Evolutionary conservation across 2,888 invertebrate species (phyloP).

Genomic region (Callyntrura sp.): DNA sequence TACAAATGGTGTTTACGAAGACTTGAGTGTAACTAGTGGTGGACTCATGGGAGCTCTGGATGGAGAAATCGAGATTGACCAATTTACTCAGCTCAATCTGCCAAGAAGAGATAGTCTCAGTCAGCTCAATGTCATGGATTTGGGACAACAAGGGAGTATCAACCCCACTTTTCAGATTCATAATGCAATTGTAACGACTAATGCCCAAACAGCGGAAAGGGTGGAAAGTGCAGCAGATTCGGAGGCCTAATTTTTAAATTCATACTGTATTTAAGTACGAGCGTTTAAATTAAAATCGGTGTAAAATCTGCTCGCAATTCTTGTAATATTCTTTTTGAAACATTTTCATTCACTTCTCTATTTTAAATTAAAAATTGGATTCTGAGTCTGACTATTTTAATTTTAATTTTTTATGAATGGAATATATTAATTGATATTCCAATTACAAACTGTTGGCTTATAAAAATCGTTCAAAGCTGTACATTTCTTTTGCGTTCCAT

Average conservation of each 20-base stretch:
- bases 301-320: background rate
- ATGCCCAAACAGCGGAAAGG: conserved; percentile 36
- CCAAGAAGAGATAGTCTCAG: conserved; percentile 68
- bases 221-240: conserved; percentile 66
- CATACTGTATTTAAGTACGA: background rate
- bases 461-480: background rate
- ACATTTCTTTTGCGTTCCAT: conserved; percentile 4
- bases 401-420: conserved; percentile 15
- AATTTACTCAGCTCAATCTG: conserved; percentile 68
- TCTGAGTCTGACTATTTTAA: conserved; percentile 15
- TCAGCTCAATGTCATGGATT: conserved; percentile 68
- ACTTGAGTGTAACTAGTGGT: conserved; percentile 57
- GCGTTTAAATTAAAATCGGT: conserved; percentile 7
- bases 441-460: background rate
- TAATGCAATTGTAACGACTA: conserved; percentile 64
- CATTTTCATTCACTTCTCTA: conserved; percentile 4
- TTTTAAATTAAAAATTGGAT: background rate
- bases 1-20: conserved; percentile 72
- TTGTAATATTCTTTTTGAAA: conserved; percentile 6
- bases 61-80: conserved; percentile 71
- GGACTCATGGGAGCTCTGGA: conserved; percentile 62
- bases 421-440: background rate
- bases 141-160: conserved; percentile 67
- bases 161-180: conserved; percentile 77
- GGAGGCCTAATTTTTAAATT: conserved; percentile 54